Evolutionary conservation across 2,888 invertebrate species (phyloP), one percentile per base, ranked within the genome.

Genomic region (Nephrotoma flavescens): DNA sequence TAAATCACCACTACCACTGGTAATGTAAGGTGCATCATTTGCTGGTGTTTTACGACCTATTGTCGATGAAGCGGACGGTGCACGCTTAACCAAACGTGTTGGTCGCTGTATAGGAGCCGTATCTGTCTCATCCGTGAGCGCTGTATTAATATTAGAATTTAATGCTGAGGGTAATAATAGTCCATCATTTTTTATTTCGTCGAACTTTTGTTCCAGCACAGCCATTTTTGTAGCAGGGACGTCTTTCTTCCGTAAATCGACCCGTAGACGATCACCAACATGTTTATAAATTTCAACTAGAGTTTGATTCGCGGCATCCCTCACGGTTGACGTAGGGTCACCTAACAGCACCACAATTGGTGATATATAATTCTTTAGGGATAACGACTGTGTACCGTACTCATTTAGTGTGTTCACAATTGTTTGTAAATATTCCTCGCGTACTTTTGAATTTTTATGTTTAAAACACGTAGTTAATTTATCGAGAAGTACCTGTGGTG

Each of bases 371-470:
- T 95, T 95, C 6, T 96, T 95, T 86, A 98, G 92, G 86, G 95
- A 95, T 88, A 98, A 92, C 88, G 96, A 95, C 86, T 96, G 94
- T 2, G 97, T 96, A 87, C 98, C 98, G 92, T 92, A 97, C 96
- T 96, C 95, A 90, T 97, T 96, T 45, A 98, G 92, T 85, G 97
- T 94, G 87, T 95, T 95, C 88, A 96, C 95, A 89, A 98, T 94
- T 89, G 96, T 95, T 88, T 95, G 93, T 88, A 98, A 93, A 45
- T 96, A 95, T 91, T 98, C 98, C 90, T 98, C 98, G 86, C 98
- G 92, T 47, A 98, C 96, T 93, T 97, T 97, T 89, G 97, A 95
- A 91, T 98, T 97, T 92, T 98, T 98, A 92, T 98, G 98, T 89
- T 94, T 93, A 89, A 98, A 93, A 88, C 93, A 92, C 86, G 94